Evolutionary conservation across 2,113 vertebrate species (phyloP).

Genomic region (Siniperca knerii): DNA sequence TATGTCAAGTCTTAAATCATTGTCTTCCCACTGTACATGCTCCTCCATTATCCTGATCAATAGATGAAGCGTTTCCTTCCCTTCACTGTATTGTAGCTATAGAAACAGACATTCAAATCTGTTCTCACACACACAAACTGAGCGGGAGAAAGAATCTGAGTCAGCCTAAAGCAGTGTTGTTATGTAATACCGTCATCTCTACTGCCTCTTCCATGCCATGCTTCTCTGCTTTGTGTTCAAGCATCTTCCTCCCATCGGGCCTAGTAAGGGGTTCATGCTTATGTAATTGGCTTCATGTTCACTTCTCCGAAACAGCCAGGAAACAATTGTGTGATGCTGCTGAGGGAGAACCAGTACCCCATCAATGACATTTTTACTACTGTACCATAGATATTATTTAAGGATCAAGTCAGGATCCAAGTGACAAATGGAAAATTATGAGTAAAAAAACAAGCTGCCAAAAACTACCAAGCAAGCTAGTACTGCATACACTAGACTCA

Average conservation of each 20-base stretch:
- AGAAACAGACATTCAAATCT: slow-evolving; percentile 71
- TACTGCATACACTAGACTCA: neutral
- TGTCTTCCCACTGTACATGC: slow-evolving; percentile 31
- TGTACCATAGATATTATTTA: neutral
- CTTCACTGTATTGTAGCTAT: slow-evolving; percentile 70
- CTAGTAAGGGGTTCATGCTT: slow-evolving; percentile 38
- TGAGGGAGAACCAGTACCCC: neutral
- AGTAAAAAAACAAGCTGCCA: neutral
- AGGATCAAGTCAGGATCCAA: neutral
- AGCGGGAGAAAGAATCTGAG: slow-evolving; percentile 56
- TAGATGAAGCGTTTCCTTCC: slow-evolving; percentile 50
- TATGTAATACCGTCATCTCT: slow-evolving; percentile 72
- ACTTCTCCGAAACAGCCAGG: slow-evolving; percentile 34
- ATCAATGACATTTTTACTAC: neutral
- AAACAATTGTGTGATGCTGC: slow-evolving; percentile 13
- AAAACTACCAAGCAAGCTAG: neutral
- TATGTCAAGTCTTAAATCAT: slow-evolving; percentile 23
- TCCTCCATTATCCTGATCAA: slow-evolving; percentile 67
- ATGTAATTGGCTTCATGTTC: slow-evolving; percentile 52
- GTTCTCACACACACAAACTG: slow-evolving; percentile 5
- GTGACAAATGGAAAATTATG: neutral
- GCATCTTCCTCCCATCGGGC: slow-evolving; percentile 52
- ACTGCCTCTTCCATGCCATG: slow-evolving; percentile 44
- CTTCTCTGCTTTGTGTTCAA: slow-evolving; percentile 50
- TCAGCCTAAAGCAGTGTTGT: slow-evolving; percentile 63